phyloP scores from a whole-genome alignment of 23 tunicate genomes.

The Trididemnum nubilum region DNA sequence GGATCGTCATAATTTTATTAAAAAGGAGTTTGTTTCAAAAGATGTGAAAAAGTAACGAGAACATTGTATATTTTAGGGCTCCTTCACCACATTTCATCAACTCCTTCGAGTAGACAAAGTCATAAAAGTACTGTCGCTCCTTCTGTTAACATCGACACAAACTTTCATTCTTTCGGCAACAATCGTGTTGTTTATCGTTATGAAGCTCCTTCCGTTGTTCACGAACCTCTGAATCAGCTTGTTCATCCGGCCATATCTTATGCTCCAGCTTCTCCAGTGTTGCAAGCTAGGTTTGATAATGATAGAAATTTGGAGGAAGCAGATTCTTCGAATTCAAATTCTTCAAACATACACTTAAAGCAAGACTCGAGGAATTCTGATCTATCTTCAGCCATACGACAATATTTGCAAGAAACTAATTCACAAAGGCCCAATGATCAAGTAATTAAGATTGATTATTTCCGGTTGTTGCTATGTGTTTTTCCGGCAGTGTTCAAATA shows the following conservation, averaged over 20 bases:
- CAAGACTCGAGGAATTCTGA: not conserved
- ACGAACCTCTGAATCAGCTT: not conserved
- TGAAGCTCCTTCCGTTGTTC: not conserved
- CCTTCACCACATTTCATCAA: too few relatives aligned
- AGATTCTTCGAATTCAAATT: not conserved
- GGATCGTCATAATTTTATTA: too few relatives aligned
- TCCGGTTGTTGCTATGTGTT: too few relatives aligned
- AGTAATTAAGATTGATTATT: too few relatives aligned
- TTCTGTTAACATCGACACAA: too few relatives aligned
- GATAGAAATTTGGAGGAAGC: not conserved
- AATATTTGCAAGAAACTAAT: not conserved
- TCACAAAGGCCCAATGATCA: not conserved
- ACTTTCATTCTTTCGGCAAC: too few relatives aligned
- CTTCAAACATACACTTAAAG: not conserved
- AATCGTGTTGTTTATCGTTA: not conserved
- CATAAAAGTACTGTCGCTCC: too few relatives aligned
- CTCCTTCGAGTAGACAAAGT: too few relatives aligned
- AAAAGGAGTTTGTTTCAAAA: too few relatives aligned
- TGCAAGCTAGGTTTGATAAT: not conserved
- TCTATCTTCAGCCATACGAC: not conserved
- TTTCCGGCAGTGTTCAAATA: too few relatives aligned
- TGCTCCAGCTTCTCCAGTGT: not conserved
- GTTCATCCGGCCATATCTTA: slow-evolving; percentile 11
- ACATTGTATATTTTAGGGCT: too few relatives aligned
- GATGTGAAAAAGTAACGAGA: too few relatives aligned